Percentiles rank a stretch among this genome's conserved stretches.
Conservation (phyloP, 1,140 invertebrate genomes). For the Kradibia gibbosae region DNA sequence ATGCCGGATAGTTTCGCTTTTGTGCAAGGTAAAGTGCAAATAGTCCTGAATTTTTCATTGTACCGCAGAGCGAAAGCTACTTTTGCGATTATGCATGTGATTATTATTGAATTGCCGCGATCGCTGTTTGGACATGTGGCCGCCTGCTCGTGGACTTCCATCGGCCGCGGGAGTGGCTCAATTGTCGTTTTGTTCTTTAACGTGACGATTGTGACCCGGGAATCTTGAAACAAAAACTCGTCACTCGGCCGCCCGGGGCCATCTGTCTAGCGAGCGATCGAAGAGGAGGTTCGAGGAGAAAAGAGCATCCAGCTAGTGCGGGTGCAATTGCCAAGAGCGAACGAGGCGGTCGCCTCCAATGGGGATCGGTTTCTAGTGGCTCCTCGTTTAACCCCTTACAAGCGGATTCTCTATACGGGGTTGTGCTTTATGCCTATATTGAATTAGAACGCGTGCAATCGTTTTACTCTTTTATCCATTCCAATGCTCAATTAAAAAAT, state of each 20-base stretch:
- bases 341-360: neutral
- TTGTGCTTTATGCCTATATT: neutral
- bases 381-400: constrained; percentile 69
- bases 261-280: constrained; percentile 63
- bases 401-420: constrained; percentile 11
- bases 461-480: neutral
- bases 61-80: constrained; percentile 46
- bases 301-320: constrained; percentile 54
- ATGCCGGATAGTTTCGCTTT: neutral
- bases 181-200: constrained; percentile 70
- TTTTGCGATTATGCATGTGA: constrained; percentile 56
- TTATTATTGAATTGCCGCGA: constrained; percentile 50
- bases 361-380: constrained; percentile 70
- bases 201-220: constrained; percentile 68
- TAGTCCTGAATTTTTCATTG: neutral
- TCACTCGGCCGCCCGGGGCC: constrained; percentile 57
- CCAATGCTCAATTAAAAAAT: constrained; percentile 30
- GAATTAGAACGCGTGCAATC: neutral
- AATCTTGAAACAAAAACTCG: constrained; percentile 71
- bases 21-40: neutral
- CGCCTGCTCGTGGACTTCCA: constrained; percentile 56
- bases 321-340: constrained; percentile 51
- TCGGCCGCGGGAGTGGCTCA: constrained; percentile 49
- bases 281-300: constrained; percentile 44
- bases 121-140: constrained; percentile 69